Conservation (phyloP, 1,140 invertebrate genomes). For the Drosophila dunni region DNA sequence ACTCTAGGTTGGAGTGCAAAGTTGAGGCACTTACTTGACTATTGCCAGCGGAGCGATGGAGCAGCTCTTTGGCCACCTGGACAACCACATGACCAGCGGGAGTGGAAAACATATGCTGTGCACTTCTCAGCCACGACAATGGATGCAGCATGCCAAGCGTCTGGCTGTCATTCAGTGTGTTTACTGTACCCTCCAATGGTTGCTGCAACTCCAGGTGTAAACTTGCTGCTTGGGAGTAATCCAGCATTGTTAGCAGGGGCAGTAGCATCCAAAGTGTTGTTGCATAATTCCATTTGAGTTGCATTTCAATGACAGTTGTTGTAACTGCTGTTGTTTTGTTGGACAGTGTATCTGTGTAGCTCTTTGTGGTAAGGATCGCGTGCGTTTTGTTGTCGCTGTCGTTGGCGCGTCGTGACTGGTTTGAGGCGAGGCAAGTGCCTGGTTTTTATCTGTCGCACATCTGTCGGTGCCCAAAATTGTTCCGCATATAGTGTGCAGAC, state of each 20-base stretch:
- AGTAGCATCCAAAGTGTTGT: conserved; percentile 21
- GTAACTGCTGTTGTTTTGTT: neutral
- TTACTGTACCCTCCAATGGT: neutral
- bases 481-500: conserved; percentile 36
- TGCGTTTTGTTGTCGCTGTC: conserved; percentile 70
- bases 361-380: conserved; percentile 48
- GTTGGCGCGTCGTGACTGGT: conserved; percentile 58
- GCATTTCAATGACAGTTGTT: conserved; percentile 37
- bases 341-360: neutral
- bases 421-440: conserved; percentile 23
- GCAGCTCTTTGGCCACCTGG: conserved; percentile 88
- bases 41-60: conserved; percentile 88
- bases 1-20: conserved; percentile 3
- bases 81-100: conserved; percentile 87
- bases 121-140: conserved; percentile 85
- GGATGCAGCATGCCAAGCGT: conserved; percentile 40
- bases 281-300: conserved; percentile 44
- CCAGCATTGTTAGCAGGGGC: conserved; percentile 11
- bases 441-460: conserved; percentile 63
- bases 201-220: conserved; percentile 32
- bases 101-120: conserved; percentile 85
- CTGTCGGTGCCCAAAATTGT: conserved; percentile 38
- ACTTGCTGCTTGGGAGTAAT: conserved; percentile 45
- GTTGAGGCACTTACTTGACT: conserved; percentile 85
- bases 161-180: conserved; percentile 17